A percentile compares a stretch with the other conserved stretches of the same genome.
Conservation (phyloP, 2,113 vertebrate genomes). For the Ochotona princeps region DNA sequence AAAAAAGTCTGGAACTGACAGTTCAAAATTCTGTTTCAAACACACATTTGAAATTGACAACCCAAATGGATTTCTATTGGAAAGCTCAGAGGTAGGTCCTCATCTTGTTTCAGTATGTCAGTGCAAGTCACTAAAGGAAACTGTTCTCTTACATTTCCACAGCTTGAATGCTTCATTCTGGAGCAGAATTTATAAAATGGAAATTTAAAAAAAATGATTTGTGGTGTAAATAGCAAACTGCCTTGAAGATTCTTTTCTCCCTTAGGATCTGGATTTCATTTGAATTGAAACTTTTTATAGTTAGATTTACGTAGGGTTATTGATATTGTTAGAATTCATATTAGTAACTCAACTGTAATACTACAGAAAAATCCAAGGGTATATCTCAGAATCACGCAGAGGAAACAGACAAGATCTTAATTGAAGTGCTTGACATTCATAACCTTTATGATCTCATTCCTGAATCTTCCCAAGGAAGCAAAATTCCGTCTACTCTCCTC, state of each 20-base stretch:
- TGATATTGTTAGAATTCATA: conserved; percentile 19
- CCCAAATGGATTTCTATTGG: not conserved
- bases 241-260: conserved; percentile 35
- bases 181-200: conserved; percentile 58
- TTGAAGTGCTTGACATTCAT: conserved; percentile 74
- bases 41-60: not conserved
- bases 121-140: conserved; percentile 15
- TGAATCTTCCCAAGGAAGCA: not conserved
- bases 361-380: conserved; percentile 57
- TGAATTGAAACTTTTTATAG: not conserved
- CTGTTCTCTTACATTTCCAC: not conserved
- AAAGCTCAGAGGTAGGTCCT: not conserved
- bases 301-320: not conserved
- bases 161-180: not conserved
- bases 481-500: conserved; percentile 55
- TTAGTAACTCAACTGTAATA: not conserved
- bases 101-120: not conserved
- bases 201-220: conserved; percentile 41
- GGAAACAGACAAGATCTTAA: conserved; percentile 38
- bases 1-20: not conserved
- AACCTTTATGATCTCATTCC: conserved; percentile 58
- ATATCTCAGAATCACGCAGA: conserved; percentile 61
- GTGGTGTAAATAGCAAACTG: conserved; percentile 53
- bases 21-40: not conserved
- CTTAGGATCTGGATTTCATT: conserved; percentile 55